Percentiles rank a stretch among this genome's conserved stretches.
phyloP scores from a whole-genome alignment of 2,888 invertebrate species.

The Drosophila putrida region DNA sequence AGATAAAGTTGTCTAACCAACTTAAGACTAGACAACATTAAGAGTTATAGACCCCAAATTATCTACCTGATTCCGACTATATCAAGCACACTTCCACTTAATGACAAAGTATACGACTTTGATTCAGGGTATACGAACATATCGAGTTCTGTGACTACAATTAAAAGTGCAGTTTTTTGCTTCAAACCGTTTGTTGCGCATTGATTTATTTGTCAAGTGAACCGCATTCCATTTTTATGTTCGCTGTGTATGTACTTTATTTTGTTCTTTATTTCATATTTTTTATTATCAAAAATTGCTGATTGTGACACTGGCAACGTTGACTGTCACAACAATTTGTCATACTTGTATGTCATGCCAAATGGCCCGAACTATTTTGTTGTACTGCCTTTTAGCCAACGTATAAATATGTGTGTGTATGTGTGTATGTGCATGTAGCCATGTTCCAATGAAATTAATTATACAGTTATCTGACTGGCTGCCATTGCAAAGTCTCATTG shows the following conservation, averaged over 20 bases:
- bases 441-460: conserved; percentile 67
- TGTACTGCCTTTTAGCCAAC: background rate
- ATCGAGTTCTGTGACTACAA: conserved; percentile 33
- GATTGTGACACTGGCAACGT: conserved; percentile 60
- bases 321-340: conserved; percentile 53
- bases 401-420: background rate
- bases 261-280: conserved; percentile 4
- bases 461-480: conserved; percentile 59
- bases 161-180: conserved; percentile 54
- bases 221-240: background rate
- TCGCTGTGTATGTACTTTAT: conserved; percentile 4
- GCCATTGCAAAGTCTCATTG: conserved; percentile 58
- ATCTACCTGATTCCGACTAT: too few relatives aligned
- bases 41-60: too few relatives aligned
- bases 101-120: too few relatives aligned
- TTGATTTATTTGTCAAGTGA: conserved; percentile 53
- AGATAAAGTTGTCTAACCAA: too few relatives aligned
- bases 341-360: conserved; percentile 21
- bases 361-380: conserved; percentile 5
- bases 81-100: background rate
- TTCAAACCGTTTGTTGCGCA: conserved; percentile 20
- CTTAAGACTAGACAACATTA: too few relatives aligned
- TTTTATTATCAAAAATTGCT: conserved; percentile 40
- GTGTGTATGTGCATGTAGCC: background rate
- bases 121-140: background rate